Conservation (phyloP, 2,113 vertebrate genomes). For the Pluvialis apricaria region DNA sequence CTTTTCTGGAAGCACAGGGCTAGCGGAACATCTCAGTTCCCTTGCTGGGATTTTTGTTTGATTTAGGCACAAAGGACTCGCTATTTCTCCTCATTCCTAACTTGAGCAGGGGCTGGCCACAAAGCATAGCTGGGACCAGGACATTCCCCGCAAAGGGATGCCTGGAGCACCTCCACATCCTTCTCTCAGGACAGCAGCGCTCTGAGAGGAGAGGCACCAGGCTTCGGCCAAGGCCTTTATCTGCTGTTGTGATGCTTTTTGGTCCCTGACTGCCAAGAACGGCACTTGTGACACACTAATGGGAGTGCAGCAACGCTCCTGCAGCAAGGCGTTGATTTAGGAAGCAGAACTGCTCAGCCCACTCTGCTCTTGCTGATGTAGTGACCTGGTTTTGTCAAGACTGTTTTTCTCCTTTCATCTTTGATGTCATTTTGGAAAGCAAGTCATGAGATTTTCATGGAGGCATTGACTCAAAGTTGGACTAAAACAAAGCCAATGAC, state of each 20-base stretch:
- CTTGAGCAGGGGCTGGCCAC: neutral
- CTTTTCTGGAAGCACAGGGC: neutral
- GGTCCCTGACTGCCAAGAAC: neutral
- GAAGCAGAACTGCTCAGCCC: constrained; percentile 21
- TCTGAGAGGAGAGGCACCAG: neutral
- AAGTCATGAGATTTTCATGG: constrained; percentile 50
- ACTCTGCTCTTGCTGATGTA: constrained; percentile 33
- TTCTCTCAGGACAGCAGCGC: neutral
- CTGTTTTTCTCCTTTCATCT: constrained; percentile 39
- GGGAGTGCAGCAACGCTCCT: neutral
- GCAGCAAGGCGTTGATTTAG: constrained; percentile 4
- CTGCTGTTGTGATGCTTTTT: neutral
- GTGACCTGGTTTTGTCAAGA: constrained; percentile 60
- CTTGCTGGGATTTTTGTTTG: neutral
- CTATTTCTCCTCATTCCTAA: neutral
- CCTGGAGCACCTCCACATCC: neutral
- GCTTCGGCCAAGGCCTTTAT: neutral
- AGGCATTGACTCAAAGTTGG: constrained; percentile 11
- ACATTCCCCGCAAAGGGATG: neutral
- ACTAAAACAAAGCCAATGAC: constrained; percentile 48
- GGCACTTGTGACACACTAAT: neutral
- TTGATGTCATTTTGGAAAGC: constrained; percentile 57
- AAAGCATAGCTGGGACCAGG: neutral
- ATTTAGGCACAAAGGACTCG: neutral
- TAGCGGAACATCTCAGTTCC: neutral